Evolutionary conservation across 2,888 invertebrate genomes (phyloP), one percentile per base, ranked within the genome.

Genomic region (Heteromurus nitidus): DNA sequence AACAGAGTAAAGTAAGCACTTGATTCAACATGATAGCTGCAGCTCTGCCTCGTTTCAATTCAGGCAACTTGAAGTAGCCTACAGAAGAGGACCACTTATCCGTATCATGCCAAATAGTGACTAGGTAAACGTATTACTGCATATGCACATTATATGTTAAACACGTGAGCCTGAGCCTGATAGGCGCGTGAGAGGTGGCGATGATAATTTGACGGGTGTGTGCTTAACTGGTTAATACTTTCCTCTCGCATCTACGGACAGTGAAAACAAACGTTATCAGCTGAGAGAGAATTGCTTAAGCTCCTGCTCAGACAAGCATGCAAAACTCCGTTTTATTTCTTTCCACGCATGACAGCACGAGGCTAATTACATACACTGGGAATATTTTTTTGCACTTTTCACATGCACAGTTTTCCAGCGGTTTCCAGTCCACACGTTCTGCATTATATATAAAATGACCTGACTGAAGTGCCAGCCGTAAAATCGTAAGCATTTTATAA

Each of bases 251-350:
- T 62, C 18, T 30, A n/a, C n/a, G 16, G 13, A 31, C 47, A 50
- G n/a, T n/a, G n/a, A n/a, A n/a, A n/a, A n/a, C n/a, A n/a, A n/a
- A n/a, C n/a, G n/a, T n/a, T n/a, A n/a, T n/a, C 68, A 68, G 16
- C 50, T 50, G 5, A 50, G 16, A 36, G 55, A 20, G 20, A 42
- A 72, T 44, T 2, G 13, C 47, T 20, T 53, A 53, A 24, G 20
- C 30, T 7, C 47, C 22, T 24, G 28, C n/a, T 9, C 44, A 75
- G 1, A 22, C 42, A 67, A 68, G 60, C 76, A 68, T 76, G 76
- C 68, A 58, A 76, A 68, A 58, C 22, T 47, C 31, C 60, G 60
- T 58, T 76, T 58, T 47, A 74, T 55, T 50, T 26, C 36, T 31
- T 30, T 22, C 53, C 44, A 58, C 31, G 42, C 65, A 16, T 36